phyloP scores from a whole-genome alignment of 2,797 vertebrate genomes.

The Limosa lapponica region DNA sequence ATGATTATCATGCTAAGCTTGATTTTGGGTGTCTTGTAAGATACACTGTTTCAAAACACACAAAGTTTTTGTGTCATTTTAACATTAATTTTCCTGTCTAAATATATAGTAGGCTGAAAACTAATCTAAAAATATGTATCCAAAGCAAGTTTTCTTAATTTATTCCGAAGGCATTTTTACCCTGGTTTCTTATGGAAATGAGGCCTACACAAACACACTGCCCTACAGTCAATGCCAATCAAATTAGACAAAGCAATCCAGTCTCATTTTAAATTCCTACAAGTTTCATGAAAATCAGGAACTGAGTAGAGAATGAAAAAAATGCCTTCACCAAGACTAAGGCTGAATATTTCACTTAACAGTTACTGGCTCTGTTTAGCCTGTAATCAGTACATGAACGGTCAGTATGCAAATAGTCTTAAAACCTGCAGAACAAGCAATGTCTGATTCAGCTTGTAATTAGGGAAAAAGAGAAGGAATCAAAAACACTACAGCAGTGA shows the following conservation, averaged over 20 bases:
- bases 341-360: not conserved
- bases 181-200: conserved; percentile 39
- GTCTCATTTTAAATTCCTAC: not conserved
- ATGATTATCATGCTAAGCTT: not conserved
- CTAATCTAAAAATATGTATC: not conserved
- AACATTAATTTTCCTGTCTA: not conserved
- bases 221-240: conserved; percentile 21
- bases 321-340: not conserved
- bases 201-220: not conserved
- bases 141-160: not conserved
- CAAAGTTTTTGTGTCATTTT: not conserved
- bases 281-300: not conserved
- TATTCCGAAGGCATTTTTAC: conserved; percentile 13
- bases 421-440: not conserved
- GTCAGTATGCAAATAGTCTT: not conserved
- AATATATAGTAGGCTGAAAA: not conserved
- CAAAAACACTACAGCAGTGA: not conserved
- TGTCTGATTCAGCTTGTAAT: not conserved
- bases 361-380: not conserved
- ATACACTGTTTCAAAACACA: not conserved
- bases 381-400: not conserved
- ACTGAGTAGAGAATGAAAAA: not conserved
- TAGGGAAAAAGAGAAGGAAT: not conserved
- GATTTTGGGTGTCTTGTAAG: not conserved
- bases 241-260: conserved; percentile 1